These are phyloP conservation scores for Laothoe populi DNA, from an alignment of 2,888 invertebrate genomes.

Conservation along the genomic window DNA sequence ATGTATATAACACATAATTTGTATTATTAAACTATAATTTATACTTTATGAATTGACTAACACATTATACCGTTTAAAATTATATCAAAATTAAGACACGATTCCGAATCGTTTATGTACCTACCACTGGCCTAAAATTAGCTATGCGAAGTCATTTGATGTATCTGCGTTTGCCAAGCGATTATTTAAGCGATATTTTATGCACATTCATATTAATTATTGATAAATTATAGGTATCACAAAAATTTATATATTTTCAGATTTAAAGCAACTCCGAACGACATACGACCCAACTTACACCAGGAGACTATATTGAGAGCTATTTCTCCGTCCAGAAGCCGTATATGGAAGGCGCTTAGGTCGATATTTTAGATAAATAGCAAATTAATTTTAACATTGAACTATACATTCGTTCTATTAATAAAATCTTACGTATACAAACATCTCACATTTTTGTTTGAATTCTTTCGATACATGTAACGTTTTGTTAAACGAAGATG, in stretches of 20 bases:
- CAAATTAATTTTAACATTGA: neutral
- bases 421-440: constrained; percentile 18
- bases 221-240: neutral
- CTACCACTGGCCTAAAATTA: constrained; percentile 13
- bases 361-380: neutral
- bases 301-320: constrained; percentile 13
- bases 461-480: too few relatives aligned
- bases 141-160: constrained; percentile 2
- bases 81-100: neutral
- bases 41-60: too few relatives aligned
- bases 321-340: constrained; percentile 18
- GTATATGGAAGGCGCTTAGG: neutral
- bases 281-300: neutral
- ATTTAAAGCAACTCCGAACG: neutral
- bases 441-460: neutral
- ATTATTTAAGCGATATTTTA: neutral
- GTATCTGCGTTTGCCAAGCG: neutral
- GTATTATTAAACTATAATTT: too few relatives aligned
- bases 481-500: too few relatives aligned
- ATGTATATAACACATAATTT: too few relatives aligned
- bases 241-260: neutral
- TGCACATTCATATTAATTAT: too few relatives aligned
- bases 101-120: neutral
- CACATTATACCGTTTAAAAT: neutral
- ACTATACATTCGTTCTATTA: constrained; percentile 20